Percentiles rank a stretch among this genome's conserved stretches.
Conservation (phyloP, 2,113 vertebrate genomes). For the Crotalus helleri region DNA sequence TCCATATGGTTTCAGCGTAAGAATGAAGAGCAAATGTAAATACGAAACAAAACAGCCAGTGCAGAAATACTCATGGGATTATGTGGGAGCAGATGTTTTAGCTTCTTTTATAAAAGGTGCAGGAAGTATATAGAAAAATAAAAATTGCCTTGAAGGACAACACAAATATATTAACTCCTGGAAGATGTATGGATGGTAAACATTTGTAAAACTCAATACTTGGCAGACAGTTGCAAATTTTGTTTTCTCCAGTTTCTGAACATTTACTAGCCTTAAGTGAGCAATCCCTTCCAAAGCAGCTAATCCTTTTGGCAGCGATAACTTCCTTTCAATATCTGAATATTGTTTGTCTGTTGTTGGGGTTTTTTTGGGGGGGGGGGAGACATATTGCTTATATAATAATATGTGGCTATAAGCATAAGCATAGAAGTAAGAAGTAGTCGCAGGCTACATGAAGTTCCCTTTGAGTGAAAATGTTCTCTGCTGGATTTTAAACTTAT, state of each 20-base stretch:
- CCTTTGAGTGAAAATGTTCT: background rate
- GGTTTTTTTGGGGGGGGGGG: background rate
- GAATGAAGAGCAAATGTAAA: background rate
- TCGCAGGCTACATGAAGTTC: background rate
- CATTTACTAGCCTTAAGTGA: slow-evolving; percentile 23
- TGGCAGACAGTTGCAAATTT: slow-evolving; percentile 28
- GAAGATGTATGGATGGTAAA: background rate
- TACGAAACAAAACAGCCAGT: background rate
- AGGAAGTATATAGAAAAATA: background rate
- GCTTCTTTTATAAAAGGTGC: background rate
- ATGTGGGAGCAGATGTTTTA: slow-evolving; percentile 12
- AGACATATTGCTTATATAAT: background rate
- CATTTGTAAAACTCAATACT: background rate
- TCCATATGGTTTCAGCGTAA: slow-evolving; percentile 16
- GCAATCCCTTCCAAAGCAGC: slow-evolving; percentile 11
- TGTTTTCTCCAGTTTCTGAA: slow-evolving; percentile 15
- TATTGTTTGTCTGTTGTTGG: background rate
- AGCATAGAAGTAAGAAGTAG: background rate
- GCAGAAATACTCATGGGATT: background rate
- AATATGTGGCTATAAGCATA: background rate
- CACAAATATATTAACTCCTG: background rate
- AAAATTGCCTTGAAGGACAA: background rate
- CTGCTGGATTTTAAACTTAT: background rate
- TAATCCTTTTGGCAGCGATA: background rate
- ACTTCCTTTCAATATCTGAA: slow-evolving; percentile 11